Percentiles rank a stretch among this genome's conserved stretches.
phyloP scores from a whole-genome alignment of 2,888 invertebrate species.

The Protonemura montana region DNA sequence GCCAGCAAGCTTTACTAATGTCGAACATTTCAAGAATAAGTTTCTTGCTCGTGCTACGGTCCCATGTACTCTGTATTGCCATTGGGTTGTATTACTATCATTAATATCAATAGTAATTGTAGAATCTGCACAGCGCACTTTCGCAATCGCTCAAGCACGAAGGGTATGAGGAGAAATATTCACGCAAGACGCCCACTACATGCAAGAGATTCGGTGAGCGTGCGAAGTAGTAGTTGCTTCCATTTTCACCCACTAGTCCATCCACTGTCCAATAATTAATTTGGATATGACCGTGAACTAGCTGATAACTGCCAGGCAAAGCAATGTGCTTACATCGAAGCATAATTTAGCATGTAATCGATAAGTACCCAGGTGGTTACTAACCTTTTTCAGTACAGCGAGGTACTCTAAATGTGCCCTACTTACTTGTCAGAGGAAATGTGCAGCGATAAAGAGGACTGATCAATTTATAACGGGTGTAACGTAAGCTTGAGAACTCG shows the following conservation, averaged over 20 bases:
- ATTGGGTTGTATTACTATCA: not conserved
- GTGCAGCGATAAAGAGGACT: too few relatives aligned
- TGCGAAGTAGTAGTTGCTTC: not conserved
- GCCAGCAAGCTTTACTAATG: not conserved
- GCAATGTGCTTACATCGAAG: not conserved
- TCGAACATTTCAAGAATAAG: not conserved
- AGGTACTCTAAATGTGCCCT: too few relatives aligned
- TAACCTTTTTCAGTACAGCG: too few relatives aligned
- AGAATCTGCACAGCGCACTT: not conserved
- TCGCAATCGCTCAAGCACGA: not conserved
- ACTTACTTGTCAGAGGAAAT: too few relatives aligned
- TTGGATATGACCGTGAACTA: not conserved
- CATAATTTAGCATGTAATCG: too few relatives aligned
- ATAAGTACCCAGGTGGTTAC: too few relatives aligned
- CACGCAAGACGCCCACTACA: not conserved
- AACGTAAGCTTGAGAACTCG: too few relatives aligned
- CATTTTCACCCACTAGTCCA: not conserved
- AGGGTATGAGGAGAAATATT: not conserved
- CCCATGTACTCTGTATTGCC: not conserved
- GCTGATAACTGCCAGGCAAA: not conserved
- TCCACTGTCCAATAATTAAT: not conserved
- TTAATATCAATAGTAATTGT: not conserved
- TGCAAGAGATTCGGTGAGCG: not conserved
- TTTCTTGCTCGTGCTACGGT: not conserved
- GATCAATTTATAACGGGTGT: too few relatives aligned